A percentile compares a stretch with the other conserved stretches of the same genome.
Evolutionary conservation across 2,797 vertebrate genomes (phyloP).

Genomic region (Adelosebastes latens): DNA sequence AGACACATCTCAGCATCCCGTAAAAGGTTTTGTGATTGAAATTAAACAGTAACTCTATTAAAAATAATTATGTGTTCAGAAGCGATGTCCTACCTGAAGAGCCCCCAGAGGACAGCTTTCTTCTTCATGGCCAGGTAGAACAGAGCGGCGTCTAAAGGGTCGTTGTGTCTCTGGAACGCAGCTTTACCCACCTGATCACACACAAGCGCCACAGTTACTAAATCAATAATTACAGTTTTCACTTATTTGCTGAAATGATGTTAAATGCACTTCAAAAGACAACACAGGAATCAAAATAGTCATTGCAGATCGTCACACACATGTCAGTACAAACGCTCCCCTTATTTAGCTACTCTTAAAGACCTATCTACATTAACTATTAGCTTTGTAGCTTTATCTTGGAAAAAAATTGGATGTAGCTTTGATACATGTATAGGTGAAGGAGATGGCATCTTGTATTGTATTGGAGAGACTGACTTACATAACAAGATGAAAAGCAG

Average conservation of each 20-base stretch:
- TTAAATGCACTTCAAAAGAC: not conserved
- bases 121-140: slow-evolving; percentile 99
- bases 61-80: not conserved
- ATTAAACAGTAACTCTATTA: not conserved
- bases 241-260: not conserved
- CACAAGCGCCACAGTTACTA: not conserved
- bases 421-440: too few species aligned
- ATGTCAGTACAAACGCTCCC: not conserved
- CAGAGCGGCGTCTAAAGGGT: slow-evolving; percentile 95
- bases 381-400: not conserved
- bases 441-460: too few species aligned
- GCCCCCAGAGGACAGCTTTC: slow-evolving; percentile 97
- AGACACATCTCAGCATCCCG: slow-evolving; percentile 3
- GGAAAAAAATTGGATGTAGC: too few species aligned
- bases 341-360: not conserved
- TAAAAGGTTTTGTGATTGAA: not conserved
- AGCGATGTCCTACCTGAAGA: slow-evolving; percentile 88
- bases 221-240: not conserved
- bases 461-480: too few species aligned
- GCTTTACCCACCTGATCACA: slow-evolving; percentile 92
- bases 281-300: not conserved
- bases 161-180: slow-evolving; percentile 95
- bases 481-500: too few species aligned
- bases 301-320: not conserved
- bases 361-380: not conserved